Evolutionary conservation across 2,113 vertebrate species (phyloP).

Genomic region (Neodon shergylaensis): DNA sequence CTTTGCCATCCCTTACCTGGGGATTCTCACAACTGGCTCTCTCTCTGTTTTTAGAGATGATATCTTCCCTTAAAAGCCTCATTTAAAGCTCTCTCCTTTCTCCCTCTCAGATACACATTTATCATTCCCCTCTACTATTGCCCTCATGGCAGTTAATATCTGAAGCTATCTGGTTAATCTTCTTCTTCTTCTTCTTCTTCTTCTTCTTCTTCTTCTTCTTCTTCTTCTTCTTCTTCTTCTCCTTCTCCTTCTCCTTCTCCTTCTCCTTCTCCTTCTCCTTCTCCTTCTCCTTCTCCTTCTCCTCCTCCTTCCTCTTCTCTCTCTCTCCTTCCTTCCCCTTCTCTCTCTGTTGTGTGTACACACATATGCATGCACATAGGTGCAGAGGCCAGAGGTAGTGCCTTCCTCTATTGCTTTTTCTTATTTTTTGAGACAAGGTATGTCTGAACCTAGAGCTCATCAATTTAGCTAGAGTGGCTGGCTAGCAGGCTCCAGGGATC

Average conservation of each 20-base stretch:
- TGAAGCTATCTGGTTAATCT: background rate
- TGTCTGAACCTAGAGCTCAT: background rate
- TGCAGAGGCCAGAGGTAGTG: background rate
- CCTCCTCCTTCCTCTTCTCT: rapidly evolving
- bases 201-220: background rate
- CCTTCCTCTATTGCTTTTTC: background rate
- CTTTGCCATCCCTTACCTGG: background rate
- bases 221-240: background rate
- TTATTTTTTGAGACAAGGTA: background rate
- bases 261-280: rapidly evolving
- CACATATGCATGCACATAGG: background rate
- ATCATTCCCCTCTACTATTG: background rate
- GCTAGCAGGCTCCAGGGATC: background rate
- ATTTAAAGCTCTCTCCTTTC: background rate
- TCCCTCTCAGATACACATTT: background rate
- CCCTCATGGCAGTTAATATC: background rate
- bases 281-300: too few species aligned
- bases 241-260: too few species aligned
- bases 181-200: background rate
- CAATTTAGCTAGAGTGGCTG: background rate
- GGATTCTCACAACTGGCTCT: background rate
- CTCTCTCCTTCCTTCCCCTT: rapidly evolving
- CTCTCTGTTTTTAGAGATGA: background rate
- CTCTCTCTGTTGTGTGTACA: background rate
- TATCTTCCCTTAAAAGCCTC: background rate